Percentiles rank a stretch among this genome's conserved stretches.
phyloP scores from a whole-genome alignment of 2,888 invertebrate species.

The Andrena camellia region DNA sequence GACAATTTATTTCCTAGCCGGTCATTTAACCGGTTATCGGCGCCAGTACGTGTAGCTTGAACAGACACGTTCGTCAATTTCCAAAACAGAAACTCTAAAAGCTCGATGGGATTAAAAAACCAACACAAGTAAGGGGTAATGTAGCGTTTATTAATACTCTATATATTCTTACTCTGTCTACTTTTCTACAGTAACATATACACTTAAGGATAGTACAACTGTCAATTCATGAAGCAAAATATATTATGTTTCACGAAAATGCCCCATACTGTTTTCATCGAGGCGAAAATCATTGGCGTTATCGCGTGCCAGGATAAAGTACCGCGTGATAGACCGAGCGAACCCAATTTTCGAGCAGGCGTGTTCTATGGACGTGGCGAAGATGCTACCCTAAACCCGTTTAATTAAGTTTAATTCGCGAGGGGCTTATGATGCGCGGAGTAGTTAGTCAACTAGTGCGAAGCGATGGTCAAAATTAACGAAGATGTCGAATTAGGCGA shows the following conservation, averaged over 20 bases:
- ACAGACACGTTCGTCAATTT: too few relatives aligned
- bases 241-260: background rate
- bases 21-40: too few relatives aligned
- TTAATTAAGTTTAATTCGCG: constrained; percentile 8
- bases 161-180: background rate
- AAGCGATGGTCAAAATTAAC: constrained; percentile 78
- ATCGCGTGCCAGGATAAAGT: background rate
- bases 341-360: background rate
- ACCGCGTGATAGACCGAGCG: background rate
- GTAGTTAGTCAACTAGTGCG: constrained; percentile 62
- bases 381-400: background rate
- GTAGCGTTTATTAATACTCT: too few relatives aligned
- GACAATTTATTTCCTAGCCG: too few relatives aligned
- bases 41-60: too few relatives aligned
- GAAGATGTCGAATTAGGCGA: constrained; percentile 77
- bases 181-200: background rate
- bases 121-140: too few relatives aligned
- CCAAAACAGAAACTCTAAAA: too few relatives aligned
- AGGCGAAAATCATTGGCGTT: background rate
- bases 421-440: background rate
- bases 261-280: background rate
- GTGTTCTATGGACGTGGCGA: background rate
- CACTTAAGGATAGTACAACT: too few relatives aligned
- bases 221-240: background rate
- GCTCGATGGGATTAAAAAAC: too few relatives aligned